Evolutionary conservation across 2,113 vertebrate genomes (phyloP).

Genomic region (Sporophila hypoxantha): DNA sequence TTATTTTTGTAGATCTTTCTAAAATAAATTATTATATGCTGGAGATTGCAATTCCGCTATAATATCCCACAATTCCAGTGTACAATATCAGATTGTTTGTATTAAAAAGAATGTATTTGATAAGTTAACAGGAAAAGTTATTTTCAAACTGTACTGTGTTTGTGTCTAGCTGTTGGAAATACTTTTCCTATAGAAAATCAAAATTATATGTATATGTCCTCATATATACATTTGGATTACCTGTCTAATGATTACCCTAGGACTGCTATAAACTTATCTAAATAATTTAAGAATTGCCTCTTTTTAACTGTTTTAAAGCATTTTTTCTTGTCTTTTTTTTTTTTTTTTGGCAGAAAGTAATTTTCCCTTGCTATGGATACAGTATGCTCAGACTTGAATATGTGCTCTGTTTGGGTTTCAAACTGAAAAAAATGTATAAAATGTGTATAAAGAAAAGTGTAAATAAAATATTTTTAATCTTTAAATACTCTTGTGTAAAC

Average conservation of each 20-base stretch:
- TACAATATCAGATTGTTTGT: constrained; percentile 54
- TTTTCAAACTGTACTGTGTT: constrained; percentile 62
- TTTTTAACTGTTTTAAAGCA: constrained; percentile 65
- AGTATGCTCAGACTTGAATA: constrained; percentile 68
- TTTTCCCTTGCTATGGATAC: constrained; percentile 67
- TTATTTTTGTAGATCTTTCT: constrained; percentile 46
- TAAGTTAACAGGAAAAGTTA: constrained; percentile 53
- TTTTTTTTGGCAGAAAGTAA: constrained; percentile 56
- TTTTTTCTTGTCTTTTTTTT: constrained; percentile 18
- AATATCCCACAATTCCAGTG: constrained; percentile 14
- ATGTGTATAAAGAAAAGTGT: constrained; percentile 76
- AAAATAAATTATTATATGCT: constrained; percentile 59
- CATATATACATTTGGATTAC: constrained; percentile 62
- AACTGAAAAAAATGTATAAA: constrained; percentile 73
- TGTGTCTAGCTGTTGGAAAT: constrained; percentile 58
- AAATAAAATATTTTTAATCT: constrained; percentile 84
- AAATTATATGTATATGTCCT: constrained; percentile 57
- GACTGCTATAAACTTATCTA: constrained; percentile 60
- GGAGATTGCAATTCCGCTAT: constrained; percentile 38
- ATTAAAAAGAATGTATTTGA: constrained; percentile 61
- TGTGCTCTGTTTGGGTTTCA: constrained; percentile 69
- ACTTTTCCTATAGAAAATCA: constrained; percentile 54
- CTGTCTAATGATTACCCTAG: constrained; percentile 57
- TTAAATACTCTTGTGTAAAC: constrained; percentile 56
- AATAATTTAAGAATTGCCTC: constrained; percentile 69